phyloP scores from a whole-genome alignment of 2,888 invertebrate genomes.

The Spisula solida region DNA sequence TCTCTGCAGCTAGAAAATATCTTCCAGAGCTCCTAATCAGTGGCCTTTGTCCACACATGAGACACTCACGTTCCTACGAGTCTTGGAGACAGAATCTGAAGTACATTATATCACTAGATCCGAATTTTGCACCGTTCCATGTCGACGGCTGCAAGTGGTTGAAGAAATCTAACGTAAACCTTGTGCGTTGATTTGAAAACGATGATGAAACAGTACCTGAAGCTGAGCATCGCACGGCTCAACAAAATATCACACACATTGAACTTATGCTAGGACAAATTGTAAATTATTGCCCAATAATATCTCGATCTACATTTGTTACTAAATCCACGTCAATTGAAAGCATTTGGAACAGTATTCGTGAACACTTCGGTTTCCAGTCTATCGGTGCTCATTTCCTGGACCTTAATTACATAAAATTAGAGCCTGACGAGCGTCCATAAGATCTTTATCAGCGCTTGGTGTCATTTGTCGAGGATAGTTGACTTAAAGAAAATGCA shows the following conservation, averaged over 20 bases:
- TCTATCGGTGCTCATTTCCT: slow-evolving; percentile 71
- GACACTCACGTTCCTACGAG: no score
- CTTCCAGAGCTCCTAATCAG: no score
- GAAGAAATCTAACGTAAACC: slow-evolving; percentile 31
- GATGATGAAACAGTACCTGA: slow-evolving; percentile 55
- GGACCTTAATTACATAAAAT: slow-evolving; percentile 55
- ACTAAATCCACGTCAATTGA: slow-evolving; percentile 67
- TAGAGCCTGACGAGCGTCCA: slow-evolving; percentile 60
- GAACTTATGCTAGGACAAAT: slow-evolving; percentile 73
- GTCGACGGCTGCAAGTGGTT: no score
- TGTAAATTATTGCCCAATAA: slow-evolving; percentile 70
- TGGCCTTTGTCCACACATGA: no score
- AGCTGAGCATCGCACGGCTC: slow-evolving; percentile 43
- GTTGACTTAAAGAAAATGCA: slow-evolving; percentile 41
- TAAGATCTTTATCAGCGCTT: slow-evolving; percentile 63
- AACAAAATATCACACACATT: slow-evolving; percentile 59
- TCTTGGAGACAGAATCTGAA: slow-evolving; percentile 63
- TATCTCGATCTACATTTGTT: slow-evolving; percentile 66
- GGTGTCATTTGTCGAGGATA: slow-evolving; percentile 63
- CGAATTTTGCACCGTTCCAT: not conserved
- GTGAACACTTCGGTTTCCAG: slow-evolving; percentile 74
- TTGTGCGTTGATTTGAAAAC: slow-evolving; percentile 31
- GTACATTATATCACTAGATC: slow-evolving; percentile 49
- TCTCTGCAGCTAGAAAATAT: no score
- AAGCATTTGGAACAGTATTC: slow-evolving; percentile 65